Evolutionary conservation across 1,140 invertebrate species (phyloP), one percentile per base, ranked within the genome.

Genomic region (Melitaea cinxia): DNA sequence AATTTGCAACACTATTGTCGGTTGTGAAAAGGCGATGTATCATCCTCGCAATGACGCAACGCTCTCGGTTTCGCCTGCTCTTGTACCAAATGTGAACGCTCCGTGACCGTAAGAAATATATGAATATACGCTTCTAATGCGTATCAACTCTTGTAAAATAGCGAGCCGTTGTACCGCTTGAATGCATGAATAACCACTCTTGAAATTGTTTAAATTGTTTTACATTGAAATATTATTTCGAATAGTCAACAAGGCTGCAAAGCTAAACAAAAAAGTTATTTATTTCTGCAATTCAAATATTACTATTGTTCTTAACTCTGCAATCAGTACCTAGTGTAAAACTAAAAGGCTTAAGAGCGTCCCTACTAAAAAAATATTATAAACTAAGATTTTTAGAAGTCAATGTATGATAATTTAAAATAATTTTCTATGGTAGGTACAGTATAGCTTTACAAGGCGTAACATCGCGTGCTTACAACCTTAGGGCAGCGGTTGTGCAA

Each of bases 41-140:
- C 74, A 80, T 82, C 75, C 78, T 77, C 65, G 7, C 3, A 17
- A 56, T 88, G 82, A 84, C 83, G 87, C 87, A 88, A 83, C 77
- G 77, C 79, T 84, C 82, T 85, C 82, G 80, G 86, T 90, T 90
- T 90, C 83, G 81, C 77, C 77, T 89, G 86, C 84, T 82, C 88
- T 91, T 91, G 88, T 83, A 75, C 88, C 75, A 67, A 74, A 89
- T 91, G 85, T 87, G 80, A 73, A 88, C 73, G 21, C 56, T 58
- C 72, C 88, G 85, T 89, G 86, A 89, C 86, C 75, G 78, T 70
- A 80, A 80, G 72, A 80, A 87, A 87, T 81, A 83, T 84, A 84
- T 80, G 78, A 82, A 88, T 45, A 45, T 82, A 90, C 83, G 73
- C 65, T 73, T 77, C 66, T 73, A 63, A 68, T 59, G 65, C 66